Conservation (phyloP, 2,113 vertebrate genomes). For the Choloepus hoffmanni region DNA sequence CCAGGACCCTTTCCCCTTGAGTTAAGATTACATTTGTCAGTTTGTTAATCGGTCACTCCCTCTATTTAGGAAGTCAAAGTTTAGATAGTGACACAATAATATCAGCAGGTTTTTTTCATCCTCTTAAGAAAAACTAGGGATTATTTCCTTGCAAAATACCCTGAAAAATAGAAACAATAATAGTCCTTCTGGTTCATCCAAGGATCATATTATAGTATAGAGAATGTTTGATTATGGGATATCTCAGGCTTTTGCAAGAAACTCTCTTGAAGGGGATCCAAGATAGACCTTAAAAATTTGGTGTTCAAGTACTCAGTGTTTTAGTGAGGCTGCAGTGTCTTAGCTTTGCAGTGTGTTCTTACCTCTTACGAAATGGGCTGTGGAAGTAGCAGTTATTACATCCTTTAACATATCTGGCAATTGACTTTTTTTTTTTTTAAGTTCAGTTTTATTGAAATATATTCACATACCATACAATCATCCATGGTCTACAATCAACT, state of each 20-base stretch:
- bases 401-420: background rate
- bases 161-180: background rate
- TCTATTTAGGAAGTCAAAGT: background rate
- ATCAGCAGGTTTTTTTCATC: background rate
- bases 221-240: background rate
- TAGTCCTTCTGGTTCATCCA: background rate
- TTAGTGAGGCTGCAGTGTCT: background rate
- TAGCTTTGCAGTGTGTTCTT: background rate
- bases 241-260: background rate
- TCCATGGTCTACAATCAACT: too few species aligned
- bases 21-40: background rate
- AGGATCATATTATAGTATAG: background rate
- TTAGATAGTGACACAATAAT: fast-evolving
- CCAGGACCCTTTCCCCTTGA: background rate
- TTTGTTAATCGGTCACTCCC: background rate
- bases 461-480: too few species aligned
- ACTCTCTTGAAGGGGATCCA: too few species aligned
- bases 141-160: too few species aligned
- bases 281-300: background rate
- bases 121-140: background rate
- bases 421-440: background rate
- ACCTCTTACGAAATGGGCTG: background rate
- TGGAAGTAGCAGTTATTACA: background rate
- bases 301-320: background rate
- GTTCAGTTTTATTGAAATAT: too few species aligned